Conservation (phyloP, 2,113 vertebrate species). For the Rhinoderma darwinii region DNA sequence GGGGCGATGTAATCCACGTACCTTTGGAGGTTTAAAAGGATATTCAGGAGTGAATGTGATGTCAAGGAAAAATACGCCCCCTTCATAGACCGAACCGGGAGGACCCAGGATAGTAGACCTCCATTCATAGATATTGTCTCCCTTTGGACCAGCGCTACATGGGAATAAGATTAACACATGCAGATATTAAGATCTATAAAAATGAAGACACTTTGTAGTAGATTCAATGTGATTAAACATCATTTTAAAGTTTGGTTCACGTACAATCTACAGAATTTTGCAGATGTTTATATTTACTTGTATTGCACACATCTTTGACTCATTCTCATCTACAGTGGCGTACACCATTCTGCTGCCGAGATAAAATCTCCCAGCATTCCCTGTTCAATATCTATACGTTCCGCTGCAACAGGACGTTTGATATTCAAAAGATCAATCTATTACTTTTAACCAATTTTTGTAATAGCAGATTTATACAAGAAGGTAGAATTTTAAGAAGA, state of each 20-base stretch:
- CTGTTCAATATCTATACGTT: too few species aligned
- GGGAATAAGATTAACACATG: constrained; percentile 29
- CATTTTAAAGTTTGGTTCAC: background rate
- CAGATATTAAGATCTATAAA: background rate
- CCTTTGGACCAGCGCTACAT: constrained; percentile 91
- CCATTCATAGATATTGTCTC: constrained; percentile 97
- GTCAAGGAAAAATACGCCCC: constrained; percentile 94
- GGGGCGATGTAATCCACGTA: constrained; percentile 73
- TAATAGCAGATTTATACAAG: too few species aligned
- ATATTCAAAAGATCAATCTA: too few species aligned
- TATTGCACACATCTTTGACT: background rate
- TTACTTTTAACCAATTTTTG: too few species aligned
- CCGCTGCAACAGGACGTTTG: too few species aligned
- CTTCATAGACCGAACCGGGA: constrained; percentile 93
- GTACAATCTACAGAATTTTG: background rate
- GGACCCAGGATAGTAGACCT: constrained; percentile 94
- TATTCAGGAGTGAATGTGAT: constrained; percentile 96
- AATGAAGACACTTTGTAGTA: background rate
- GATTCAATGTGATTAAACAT: background rate
- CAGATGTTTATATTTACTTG: too few species aligned
- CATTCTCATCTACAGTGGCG: background rate
- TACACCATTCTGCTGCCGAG: background rate
- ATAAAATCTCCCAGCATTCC: background rate
- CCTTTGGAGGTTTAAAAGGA: constrained; percentile 97
- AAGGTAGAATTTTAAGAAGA: too few species aligned